phyloP scores from a whole-genome alignment of 2,888 invertebrate species.

The Callinectes sapidus region DNA sequence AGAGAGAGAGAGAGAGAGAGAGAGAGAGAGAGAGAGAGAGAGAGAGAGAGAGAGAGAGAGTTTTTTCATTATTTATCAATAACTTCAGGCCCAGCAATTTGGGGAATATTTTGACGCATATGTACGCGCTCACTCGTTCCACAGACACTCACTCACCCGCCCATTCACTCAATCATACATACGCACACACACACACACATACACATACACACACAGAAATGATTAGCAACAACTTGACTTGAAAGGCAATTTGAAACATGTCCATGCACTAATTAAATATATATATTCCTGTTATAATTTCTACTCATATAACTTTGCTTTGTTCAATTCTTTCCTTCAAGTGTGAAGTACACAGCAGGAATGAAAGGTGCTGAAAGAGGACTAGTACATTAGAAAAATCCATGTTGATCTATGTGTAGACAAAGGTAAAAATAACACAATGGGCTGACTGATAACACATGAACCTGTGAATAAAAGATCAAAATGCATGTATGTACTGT shows the following conservation, averaged over 20 bases:
- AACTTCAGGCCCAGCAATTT: constrained; percentile 19
- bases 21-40: background rate
- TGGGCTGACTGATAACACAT: too few species aligned
- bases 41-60: background rate
- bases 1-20: constrained; percentile 1
- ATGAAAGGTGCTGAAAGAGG: constrained; percentile 8
- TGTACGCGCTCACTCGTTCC: background rate
- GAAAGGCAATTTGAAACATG: background rate
- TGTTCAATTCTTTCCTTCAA: background rate
- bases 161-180: background rate
- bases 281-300: background rate
- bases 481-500: background rate
- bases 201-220: background rate
- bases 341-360: background rate
- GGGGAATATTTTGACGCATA: constrained; percentile 30
- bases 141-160: background rate
- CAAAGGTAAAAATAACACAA: too few species aligned
- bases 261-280: background rate
- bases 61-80: background rate
- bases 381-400: background rate
- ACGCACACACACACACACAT: background rate
- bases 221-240: background rate
- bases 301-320: background rate
- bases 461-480: background rate
- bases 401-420: background rate